These are phyloP conservation scores for Troglohyphantes excavatus DNA, from an alignment of 2,888 invertebrate species.

Conservation along the genomic window DNA sequence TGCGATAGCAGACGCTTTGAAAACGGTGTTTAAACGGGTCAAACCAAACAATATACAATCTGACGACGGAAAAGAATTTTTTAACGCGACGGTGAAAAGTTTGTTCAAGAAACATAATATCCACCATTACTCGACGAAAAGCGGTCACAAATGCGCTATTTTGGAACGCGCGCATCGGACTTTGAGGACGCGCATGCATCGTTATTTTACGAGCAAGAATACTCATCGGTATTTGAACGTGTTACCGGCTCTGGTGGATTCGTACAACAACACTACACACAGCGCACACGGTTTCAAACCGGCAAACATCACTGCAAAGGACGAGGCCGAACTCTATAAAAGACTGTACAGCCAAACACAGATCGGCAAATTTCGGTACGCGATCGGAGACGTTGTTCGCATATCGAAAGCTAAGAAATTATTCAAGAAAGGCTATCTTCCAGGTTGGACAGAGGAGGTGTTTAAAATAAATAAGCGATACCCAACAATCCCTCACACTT, in stretches of 20 bases:
- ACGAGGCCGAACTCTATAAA: conserved; percentile 15
- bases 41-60: not conserved
- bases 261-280: conserved; percentile 14
- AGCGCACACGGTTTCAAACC: not conserved
- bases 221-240: conserved; percentile 23
- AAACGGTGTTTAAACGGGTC: not conserved
- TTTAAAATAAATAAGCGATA: not conserved
- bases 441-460: conserved; percentile 5
- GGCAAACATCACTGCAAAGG: conserved; percentile 1
- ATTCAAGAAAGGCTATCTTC: conserved; percentile 25
- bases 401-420: conserved; percentile 34
- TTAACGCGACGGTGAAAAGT: not conserved
- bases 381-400: not conserved
- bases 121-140: conserved; percentile 32
- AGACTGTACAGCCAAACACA: not conserved
- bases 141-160: conserved; percentile 14
- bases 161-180: conserved; percentile 20
- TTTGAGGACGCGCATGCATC: not conserved
- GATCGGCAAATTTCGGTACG: not conserved
- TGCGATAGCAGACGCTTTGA: not conserved
- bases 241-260: not conserved
- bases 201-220: conserved; percentile 6
- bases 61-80: conserved; percentile 11
- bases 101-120: conserved; percentile 19
- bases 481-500: conserved; percentile 22